A percentile compares a stretch with the other conserved stretches of the same genome.
Evolutionary conservation across 2,113 vertebrate species (phyloP).

Genomic region (Corythornis madagascariensis): DNA sequence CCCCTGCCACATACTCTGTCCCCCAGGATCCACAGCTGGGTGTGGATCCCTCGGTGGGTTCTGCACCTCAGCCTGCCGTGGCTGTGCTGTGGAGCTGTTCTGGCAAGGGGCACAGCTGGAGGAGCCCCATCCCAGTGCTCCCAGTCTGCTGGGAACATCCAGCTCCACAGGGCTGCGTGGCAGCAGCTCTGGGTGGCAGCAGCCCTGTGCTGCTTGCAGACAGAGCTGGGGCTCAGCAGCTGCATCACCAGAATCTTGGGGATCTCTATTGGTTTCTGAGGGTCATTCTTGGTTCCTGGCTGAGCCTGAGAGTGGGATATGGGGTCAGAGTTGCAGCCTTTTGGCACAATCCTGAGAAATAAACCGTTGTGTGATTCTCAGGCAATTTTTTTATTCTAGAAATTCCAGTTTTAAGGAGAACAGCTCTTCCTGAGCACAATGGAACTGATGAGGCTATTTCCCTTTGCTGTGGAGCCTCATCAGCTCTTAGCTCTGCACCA

Average conservation of each 20-base stretch:
- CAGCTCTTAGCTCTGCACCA: not conserved
- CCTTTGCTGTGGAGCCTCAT: not conserved
- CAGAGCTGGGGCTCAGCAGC: not conserved
- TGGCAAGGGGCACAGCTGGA: not conserved
- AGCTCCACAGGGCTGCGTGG: fast-evolving
- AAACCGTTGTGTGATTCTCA: not conserved
- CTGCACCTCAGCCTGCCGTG: not conserved
- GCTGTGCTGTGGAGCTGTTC: fast-evolving
- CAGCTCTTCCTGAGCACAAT: not conserved
- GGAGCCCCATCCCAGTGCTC: fast-evolving
- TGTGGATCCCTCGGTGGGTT: not conserved
- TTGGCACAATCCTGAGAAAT: not conserved
- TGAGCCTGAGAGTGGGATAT: not conserved
- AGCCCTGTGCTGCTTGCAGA: not conserved
- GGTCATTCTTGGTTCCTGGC: not conserved
- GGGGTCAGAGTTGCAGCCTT: not conserved
- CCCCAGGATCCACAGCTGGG: not conserved
- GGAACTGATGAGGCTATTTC: not conserved
- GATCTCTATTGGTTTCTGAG: not conserved
- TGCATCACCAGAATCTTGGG: not conserved
- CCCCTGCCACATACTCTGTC: not conserved
- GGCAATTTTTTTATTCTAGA: not conserved
- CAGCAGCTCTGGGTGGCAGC: not conserved
- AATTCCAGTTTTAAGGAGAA: not conserved
- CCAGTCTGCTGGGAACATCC: fast-evolving